Evolutionary conservation across 2,113 vertebrate genomes (phyloP).

Genomic region (Cichladusa arquata): DNA sequence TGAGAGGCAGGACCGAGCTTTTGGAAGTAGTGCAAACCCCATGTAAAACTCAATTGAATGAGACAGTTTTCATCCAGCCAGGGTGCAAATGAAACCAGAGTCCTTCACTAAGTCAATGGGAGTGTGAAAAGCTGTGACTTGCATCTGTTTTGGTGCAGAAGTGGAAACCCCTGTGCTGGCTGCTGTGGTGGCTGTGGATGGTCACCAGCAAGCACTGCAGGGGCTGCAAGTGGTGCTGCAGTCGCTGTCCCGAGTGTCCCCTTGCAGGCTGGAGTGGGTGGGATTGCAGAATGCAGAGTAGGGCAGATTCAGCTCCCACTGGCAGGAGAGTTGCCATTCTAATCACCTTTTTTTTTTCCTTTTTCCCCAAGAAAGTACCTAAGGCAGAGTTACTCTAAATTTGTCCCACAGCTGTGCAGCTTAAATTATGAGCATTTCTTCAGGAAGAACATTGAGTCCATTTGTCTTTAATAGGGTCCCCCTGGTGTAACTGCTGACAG

Average conservation of each 20-base stretch:
- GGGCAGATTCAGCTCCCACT: neutral
- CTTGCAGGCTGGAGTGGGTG: neutral
- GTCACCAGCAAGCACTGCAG: neutral
- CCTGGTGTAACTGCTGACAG: slow-evolving; percentile 23
- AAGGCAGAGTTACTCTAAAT: neutral
- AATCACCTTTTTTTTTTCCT: neutral
- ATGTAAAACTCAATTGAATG: neutral
- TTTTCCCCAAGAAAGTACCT: neutral
- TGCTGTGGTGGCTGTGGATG: neutral
- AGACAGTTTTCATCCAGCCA: neutral
- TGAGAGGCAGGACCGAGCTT: neutral
- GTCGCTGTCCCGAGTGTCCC: neutral
- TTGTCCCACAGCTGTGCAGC: neutral
- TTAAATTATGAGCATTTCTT: slow-evolving; percentile 26
- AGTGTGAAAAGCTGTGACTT: neutral
- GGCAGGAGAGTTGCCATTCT: neutral
- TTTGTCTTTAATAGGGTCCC: slow-evolving; percentile 22
- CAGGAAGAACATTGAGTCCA: slow-evolving; percentile 3
- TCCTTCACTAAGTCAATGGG: neutral
- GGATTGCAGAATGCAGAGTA: neutral
- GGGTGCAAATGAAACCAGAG: neutral
- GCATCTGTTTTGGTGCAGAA: fast-evolving
- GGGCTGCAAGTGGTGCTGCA: neutral
- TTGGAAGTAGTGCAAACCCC: neutral
- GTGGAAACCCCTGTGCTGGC: neutral